Evolutionary conservation across 2,888 invertebrate genomes (phyloP), one percentile per base, ranked within the genome.

Genomic region (Lasioglossum pauxillum): DNA sequence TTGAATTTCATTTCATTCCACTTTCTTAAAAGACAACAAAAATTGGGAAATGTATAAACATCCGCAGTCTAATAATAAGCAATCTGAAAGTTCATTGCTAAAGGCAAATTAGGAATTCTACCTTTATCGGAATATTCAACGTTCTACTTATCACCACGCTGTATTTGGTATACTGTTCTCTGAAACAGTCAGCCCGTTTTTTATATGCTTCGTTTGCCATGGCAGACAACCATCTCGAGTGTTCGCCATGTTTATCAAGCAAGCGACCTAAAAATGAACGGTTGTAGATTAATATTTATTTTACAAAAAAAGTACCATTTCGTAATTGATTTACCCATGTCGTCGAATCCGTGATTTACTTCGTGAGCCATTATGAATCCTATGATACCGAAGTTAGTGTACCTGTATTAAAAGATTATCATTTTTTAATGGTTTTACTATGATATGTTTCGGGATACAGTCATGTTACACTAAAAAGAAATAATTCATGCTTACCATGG

Each of bases 281-380:
- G 14, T 23, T 49, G 31, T 35, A 7, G 1, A 31, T 74, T 23
- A 53, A 12, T 77, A 14, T 41, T 27, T 27, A n/a, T 16, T n/a
- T 7, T 7, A 16, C 3, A 8, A 8, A 41, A 41, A 27, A 31
- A 35, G 14, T 14, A 27, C 0, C 1, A 8, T 60, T 57, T 78
- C 46, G 49, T 27, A 53, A 44, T 53, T 14, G 38, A 49, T 49
- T 49, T 72, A 90, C 90, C 85, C 5, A 7, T 2, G 10, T 71
- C 7, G 38, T 84, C 85, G 38, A 88, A 90, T 72, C 88, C 90
- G 8, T 89, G 88, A 71, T 87, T 88, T n/a, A 88, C 81, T 76
- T 88, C 89, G 19, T 88, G 89, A 41, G 71, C 82, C 79, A 88
- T 88, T 8, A 86, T 46, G 1, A 46, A 16, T n/a, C 86, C 89